A percentile compares a stretch with the other conserved stretches of the same genome.
Conservation (phyloP, 1,140 invertebrate genomes). For the Ceratoteleas bidentatus region DNA sequence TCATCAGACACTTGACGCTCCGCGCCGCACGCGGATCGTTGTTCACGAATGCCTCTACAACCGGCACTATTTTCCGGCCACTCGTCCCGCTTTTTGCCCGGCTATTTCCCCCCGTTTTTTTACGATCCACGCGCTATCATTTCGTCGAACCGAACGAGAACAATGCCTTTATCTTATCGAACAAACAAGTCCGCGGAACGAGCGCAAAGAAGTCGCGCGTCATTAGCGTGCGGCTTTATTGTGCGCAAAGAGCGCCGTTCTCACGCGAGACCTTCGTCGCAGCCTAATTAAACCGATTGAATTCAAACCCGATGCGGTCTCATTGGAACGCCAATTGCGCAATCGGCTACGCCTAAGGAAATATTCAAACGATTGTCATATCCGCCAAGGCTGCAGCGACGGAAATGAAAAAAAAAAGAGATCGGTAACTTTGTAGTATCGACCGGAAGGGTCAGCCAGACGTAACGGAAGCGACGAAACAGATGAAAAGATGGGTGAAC, state of each 20-base stretch:
- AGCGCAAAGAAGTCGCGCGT: background rate
- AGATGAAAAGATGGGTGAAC: conserved; percentile 25
- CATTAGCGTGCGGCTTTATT: conserved; percentile 33
- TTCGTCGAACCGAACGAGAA: too few species aligned
- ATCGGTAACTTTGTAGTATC: conserved; percentile 25
- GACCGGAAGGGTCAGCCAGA: conserved; percentile 26
- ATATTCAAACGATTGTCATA: conserved; percentile 42
- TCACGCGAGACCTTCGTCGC: conserved; percentile 46
- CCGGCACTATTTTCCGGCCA: background rate
- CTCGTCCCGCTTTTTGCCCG: background rate
- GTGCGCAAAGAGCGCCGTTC: conserved; percentile 33
- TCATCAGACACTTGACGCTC: conserved; percentile 47
- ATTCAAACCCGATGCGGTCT: conserved; percentile 30
- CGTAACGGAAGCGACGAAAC: conserved; percentile 23
- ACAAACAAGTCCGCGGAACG: background rate
- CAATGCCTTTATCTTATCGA: conserved; percentile 10
- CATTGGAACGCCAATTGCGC: conserved; percentile 29
- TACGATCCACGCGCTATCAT: conserved; percentile 4
- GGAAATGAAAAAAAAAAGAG: conserved; percentile 23
- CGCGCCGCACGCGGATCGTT: conserved; percentile 5
- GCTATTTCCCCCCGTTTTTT: background rate
- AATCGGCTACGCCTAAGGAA: conserved; percentile 29
- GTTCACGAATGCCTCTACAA: conserved; percentile 24
- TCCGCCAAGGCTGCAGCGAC: conserved; percentile 27
- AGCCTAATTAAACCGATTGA: conserved; percentile 54